These are phyloP conservation scores for Zaprionus obscuricornis DNA, from an alignment of 2,888 invertebrate genomes.

Conservation along the genomic window DNA sequence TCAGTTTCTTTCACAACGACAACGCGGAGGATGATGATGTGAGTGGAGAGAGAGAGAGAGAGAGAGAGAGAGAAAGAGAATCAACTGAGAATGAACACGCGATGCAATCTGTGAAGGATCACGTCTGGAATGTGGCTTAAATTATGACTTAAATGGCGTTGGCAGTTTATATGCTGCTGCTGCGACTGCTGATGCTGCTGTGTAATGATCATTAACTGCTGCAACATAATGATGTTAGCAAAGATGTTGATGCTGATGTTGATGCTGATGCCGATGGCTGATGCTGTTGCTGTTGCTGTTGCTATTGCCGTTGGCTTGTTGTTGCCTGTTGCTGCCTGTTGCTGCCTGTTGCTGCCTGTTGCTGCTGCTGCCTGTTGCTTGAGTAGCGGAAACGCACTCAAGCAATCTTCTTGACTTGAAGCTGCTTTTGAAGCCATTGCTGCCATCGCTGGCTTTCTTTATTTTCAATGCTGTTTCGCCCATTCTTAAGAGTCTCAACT, in stretches of 20 bases:
- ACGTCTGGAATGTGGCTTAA: constrained; percentile 79
- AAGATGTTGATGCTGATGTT: constrained; percentile 12
- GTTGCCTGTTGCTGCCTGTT: constrained; percentile 13
- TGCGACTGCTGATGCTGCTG: constrained; percentile 42
- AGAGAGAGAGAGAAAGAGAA: background rate
- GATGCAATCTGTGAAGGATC: constrained; percentile 78
- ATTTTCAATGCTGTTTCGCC: constrained; percentile 72
- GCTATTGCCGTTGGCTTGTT: constrained; percentile 24
- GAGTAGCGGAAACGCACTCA: constrained; percentile 75
- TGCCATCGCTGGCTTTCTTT: constrained; percentile 64
- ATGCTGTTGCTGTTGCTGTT: constrained; percentile 10
- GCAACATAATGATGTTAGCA: constrained; percentile 13
- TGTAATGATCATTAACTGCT: background rate
- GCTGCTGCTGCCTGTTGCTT: background rate
- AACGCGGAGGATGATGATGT: constrained; percentile 13
- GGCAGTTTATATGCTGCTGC: constrained; percentile 79
- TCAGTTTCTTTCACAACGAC: constrained; percentile 51
- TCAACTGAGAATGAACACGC: constrained; percentile 61
- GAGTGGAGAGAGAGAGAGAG: too few relatives aligned
- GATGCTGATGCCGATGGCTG: constrained; percentile 13
- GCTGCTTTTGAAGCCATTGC: constrained; percentile 65
- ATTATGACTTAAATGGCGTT: constrained; percentile 80
- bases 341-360: constrained; percentile 5
- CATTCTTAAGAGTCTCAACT: constrained; percentile 69
- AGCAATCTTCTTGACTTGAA: constrained; percentile 54